phyloP scores from a whole-genome alignment of 30 jellyfish, hydroid and myxozoan species.

The Catostylus mosaicus region DNA sequence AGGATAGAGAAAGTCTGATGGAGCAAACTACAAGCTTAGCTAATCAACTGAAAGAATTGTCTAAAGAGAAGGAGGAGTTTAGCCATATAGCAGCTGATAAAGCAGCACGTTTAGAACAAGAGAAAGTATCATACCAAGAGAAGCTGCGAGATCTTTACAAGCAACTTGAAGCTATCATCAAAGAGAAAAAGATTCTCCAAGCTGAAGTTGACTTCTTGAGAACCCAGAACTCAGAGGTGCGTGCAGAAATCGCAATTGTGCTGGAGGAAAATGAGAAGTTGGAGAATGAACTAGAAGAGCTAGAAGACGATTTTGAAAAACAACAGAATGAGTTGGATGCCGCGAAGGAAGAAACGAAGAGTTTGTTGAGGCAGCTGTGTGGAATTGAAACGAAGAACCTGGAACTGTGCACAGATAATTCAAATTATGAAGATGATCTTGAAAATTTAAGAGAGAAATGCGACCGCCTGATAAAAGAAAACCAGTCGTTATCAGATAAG shows the following conservation, averaged over 20 bases:
- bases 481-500: constrained; percentile 57
- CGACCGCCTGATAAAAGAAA: constrained; percentile 70
- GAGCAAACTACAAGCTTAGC: constrained; percentile 76
- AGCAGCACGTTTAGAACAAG: constrained; percentile 85
- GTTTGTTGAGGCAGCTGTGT: constrained; percentile 89
- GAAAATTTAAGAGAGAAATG: constrained; percentile 69
- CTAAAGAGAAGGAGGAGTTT: constrained; percentile 71
- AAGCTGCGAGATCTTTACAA: constrained; percentile 75
- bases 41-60: constrained; percentile 56
- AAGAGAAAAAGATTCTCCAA: constrained; percentile 89
- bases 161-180: constrained; percentile 82
- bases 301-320: constrained; percentile 83
- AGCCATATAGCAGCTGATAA: constrained; percentile 61
- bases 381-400: constrained; percentile 89
- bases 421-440: constrained; percentile 88
- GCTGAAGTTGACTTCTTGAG: constrained; percentile 90
- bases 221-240: constrained; percentile 91
- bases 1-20: constrained; percentile 70
- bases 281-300: constrained; percentile 87
- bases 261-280: constrained; percentile 92
- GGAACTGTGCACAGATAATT: constrained; percentile 78
- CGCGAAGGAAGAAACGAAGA: constrained; percentile 92
- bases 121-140: constrained; percentile 70
- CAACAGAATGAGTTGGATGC: constrained; percentile 83
- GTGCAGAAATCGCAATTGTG: constrained; percentile 93